Base-by-base conservation (phyloP, 1,140 invertebrate genomes). In the Heliconius congener region DNA sequence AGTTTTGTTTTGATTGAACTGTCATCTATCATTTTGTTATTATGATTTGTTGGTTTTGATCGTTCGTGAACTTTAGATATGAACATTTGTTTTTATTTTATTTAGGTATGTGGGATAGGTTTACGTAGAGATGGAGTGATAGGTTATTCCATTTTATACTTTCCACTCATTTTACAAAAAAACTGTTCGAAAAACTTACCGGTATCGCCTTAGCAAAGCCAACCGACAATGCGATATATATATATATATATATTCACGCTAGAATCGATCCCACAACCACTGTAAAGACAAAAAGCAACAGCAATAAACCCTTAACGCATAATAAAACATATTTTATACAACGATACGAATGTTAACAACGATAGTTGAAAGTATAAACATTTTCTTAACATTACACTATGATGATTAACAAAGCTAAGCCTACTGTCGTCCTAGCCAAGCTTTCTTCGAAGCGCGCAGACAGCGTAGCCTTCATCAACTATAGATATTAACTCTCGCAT, bases 401-500 rank as follows among this genome's bases (percentile, higher is more conserved):
- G 30, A n/a, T 30, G 13, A 8, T 60, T 27, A 60, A 66, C 27
- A 30, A 66, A 30, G 27, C 60, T 66, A 23, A 27, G 13, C 2
- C 27, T 66, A 66, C 27, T 23, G 57, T 60, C 23, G 11, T 30
- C 60, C 27, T 66, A 66, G 60, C 60, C 30, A 66, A 66, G 60
- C 60, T 66, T 30, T 27, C 60, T 27, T 66, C 60, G 60, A 66
- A 66, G 60, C 60, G 27, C 60, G 23, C 60, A 23, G 19, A 60
- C 57, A 30, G 23, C 60, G 60, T n/a, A 66, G 60, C 23, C 60
- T 66, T 66, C 60, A 66, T 66, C 60, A 30, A 30, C 60, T 66
- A 50, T 76, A 79, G 70, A 79, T 75, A 75, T 66, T 50, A 30
- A n/a, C 74, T 75, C 60, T 72, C 66, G 42, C 73, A 76, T 74